A percentile compares a stretch with the other conserved stretches of the same genome.
These are phyloP conservation scores for Diplosoma virens DNA, from an alignment of 23 tunicate species.

Conservation along the genomic window DNA sequence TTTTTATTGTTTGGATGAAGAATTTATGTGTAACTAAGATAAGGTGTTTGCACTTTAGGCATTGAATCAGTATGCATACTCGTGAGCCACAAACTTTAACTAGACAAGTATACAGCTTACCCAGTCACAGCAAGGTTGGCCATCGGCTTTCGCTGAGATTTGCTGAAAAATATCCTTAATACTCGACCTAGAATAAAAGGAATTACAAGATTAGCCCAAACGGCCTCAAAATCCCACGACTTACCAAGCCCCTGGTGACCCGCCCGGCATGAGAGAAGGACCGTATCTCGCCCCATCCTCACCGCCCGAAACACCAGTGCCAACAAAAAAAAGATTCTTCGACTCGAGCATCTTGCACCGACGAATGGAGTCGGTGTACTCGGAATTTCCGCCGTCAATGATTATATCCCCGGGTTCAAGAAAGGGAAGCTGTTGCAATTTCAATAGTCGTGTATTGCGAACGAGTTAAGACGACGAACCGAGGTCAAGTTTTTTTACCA, in stretches of 20 bases:
- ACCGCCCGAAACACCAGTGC: slow-evolving; percentile 87
- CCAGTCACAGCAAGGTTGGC: slow-evolving; percentile 91
- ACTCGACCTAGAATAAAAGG: slow-evolving; percentile 41
- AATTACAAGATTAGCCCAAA: too few relatives aligned
- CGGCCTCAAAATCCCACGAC: too few relatives aligned
- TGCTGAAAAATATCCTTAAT: slow-evolving; percentile 68
- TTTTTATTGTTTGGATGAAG: too few relatives aligned
- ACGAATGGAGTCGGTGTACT: slow-evolving; percentile 61
- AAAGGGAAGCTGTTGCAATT: too few relatives aligned
- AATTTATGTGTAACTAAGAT: too few relatives aligned
- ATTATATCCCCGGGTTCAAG: slow-evolving; percentile 93
- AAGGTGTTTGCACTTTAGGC: too few relatives aligned
- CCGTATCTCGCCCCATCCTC: slow-evolving; percentile 94
- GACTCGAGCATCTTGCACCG: slow-evolving; percentile 36
- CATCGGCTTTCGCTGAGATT: slow-evolving; percentile 59
- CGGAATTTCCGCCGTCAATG: slow-evolving; percentile 94
- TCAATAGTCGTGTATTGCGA: too few relatives aligned
- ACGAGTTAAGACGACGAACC: too few relatives aligned
- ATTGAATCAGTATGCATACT: too few relatives aligned
- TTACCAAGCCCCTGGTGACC: slow-evolving; percentile 70
- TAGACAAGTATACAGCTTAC: too few relatives aligned
- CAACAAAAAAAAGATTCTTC: slow-evolving; percentile 64
- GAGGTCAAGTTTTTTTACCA: too few relatives aligned
- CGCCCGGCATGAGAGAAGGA: slow-evolving; percentile 94
- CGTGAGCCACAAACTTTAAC: too few relatives aligned